A percentile compares a stretch with the other conserved stretches of the same genome.
Evolutionary conservation across 1,140 invertebrate genomes (phyloP).

Genomic region (Campodea augens): DNA sequence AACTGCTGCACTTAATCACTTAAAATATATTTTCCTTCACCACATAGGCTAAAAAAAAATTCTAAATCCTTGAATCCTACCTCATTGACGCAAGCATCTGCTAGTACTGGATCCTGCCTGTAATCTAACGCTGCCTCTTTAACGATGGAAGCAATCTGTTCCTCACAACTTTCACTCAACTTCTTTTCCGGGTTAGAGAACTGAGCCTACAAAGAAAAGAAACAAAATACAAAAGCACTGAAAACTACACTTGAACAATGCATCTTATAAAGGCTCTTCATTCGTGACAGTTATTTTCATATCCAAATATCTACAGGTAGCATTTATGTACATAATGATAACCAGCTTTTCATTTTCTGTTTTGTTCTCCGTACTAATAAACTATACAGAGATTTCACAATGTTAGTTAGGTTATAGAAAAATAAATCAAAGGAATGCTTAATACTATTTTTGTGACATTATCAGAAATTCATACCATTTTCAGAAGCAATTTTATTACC

Average conservation of each 20-base stretch:
- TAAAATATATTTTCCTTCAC: slow-evolving; percentile 18
- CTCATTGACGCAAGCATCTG: slow-evolving; percentile 45
- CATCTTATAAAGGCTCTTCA: not conserved
- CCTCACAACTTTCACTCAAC: slow-evolving; percentile 51
- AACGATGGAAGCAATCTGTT: slow-evolving; percentile 58
- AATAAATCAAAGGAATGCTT: too few species aligned
- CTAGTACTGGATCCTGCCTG: slow-evolving; percentile 61
- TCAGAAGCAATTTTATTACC: too few species aligned
- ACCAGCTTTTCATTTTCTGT: too few species aligned
- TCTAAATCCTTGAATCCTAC: slow-evolving; percentile 26
- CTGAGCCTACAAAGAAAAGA: slow-evolving; percentile 33
- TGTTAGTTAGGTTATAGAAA: too few species aligned
- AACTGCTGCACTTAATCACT: slow-evolving; percentile 33
- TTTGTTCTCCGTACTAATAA: too few species aligned
- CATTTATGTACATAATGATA: too few species aligned
- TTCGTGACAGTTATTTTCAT: too few species aligned
- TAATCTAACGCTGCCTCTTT: slow-evolving; percentile 74
- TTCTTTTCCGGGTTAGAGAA: slow-evolving; percentile 53
- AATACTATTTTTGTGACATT: too few species aligned
- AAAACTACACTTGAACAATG: slow-evolving; percentile 1
- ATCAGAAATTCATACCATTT: too few species aligned
- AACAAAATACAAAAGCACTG: not conserved
- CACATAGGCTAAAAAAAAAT: slow-evolving; percentile 24
- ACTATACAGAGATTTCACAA: too few species aligned
- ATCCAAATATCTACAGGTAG: too few species aligned